Conservation (phyloP, 2,888 invertebrate genomes). For the Abrostola tripartita region DNA sequence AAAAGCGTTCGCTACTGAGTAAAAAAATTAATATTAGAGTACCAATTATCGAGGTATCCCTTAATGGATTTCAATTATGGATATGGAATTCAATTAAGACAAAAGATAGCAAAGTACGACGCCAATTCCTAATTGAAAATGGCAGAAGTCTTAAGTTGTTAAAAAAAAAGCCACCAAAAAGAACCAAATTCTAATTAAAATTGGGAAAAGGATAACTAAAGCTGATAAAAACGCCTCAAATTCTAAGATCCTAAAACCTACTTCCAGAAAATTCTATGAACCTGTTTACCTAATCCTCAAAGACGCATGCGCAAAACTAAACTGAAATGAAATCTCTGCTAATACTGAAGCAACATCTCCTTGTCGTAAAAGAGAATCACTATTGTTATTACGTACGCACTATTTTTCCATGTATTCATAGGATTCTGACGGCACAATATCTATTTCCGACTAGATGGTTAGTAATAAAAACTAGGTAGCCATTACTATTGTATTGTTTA, state of each 20-base stretch:
- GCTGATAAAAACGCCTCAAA: background rate
- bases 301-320: background rate
- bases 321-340: background rate
- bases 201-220: too few species aligned
- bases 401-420: slow-evolving; percentile 18
- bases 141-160: too few species aligned
- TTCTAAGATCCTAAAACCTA: background rate
- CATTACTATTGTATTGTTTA: slow-evolving; percentile 27
- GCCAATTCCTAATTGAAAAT: too few species aligned
- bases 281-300: background rate
- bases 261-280: background rate
- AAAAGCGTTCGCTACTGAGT: too few species aligned
- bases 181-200: too few species aligned
- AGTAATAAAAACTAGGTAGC: slow-evolving; percentile 23
- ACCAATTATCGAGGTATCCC: too few species aligned
- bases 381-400: slow-evolving; percentile 14
- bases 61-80: too few species aligned
- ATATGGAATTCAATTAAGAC: too few species aligned
- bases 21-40: too few species aligned
- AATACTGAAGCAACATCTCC: slow-evolving; percentile 1
- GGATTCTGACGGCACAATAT: slow-evolving; percentile 17
- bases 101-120: too few species aligned
- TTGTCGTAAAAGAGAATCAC: slow-evolving; percentile 18
- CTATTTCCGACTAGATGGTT: slow-evolving; percentile 9
- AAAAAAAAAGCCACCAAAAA: too few species aligned